Evolutionary conservation across 2,888 invertebrate genomes (phyloP).

Genomic region (Hoplodrina blanda): DNA sequence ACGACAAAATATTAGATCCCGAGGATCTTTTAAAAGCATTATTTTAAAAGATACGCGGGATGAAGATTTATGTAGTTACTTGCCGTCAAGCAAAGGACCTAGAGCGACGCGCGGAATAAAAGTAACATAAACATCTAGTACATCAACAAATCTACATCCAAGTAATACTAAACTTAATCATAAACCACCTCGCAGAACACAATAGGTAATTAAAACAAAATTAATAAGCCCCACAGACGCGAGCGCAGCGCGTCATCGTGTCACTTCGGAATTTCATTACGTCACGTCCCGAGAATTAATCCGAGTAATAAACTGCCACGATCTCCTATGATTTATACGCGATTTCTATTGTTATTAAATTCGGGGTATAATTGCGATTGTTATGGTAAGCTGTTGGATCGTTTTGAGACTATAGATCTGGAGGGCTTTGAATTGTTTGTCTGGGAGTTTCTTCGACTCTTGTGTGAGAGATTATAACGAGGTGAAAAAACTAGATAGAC

Average conservation of each 20-base stretch:
- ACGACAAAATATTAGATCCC: too few relatives aligned
- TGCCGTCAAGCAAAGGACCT: too few relatives aligned
- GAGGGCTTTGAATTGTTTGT: not conserved
- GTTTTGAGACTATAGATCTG: conserved; percentile 13
- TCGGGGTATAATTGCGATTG: conserved; percentile 29
- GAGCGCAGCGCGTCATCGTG: conserved; percentile 51
- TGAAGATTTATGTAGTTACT: too few relatives aligned
- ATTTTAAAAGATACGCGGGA: too few relatives aligned
- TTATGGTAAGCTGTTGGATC: conserved; percentile 10
- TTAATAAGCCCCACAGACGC: conserved; percentile 57
- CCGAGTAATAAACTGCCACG: conserved; percentile 58
- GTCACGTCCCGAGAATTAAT: conserved; percentile 57
- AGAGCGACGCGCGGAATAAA: too few relatives aligned
- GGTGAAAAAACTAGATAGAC: not conserved
- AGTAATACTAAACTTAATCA: conserved; percentile 28
- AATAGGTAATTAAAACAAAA: conserved; percentile 62
- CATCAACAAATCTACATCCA: not conserved
- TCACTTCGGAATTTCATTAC: conserved; percentile 63
- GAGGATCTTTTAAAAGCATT: too few relatives aligned
- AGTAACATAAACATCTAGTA: not conserved
- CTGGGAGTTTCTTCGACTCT: not conserved
- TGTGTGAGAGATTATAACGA: not conserved
- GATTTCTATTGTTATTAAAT: conserved; percentile 55
- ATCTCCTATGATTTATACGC: conserved; percentile 55
- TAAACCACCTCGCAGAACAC: conserved; percentile 34